Percentiles rank a stretch among this genome's conserved stretches.
phyloP scores from a whole-genome alignment of 1,140 invertebrate species.

The Heliconius himera region DNA sequence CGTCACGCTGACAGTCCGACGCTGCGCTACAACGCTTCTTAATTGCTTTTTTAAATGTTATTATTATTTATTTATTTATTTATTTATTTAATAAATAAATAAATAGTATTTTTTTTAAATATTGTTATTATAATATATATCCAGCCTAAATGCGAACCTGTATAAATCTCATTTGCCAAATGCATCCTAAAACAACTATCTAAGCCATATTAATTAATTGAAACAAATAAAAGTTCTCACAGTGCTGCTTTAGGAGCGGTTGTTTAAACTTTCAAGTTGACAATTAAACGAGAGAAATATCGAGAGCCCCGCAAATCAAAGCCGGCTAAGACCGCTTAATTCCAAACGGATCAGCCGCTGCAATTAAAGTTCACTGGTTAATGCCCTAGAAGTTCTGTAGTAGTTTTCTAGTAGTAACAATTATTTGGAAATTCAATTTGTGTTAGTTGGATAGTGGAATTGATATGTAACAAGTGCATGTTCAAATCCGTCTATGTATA shows the following conservation, averaged over 20 bases:
- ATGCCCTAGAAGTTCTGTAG: background rate
- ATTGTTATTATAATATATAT: too few relatives aligned
- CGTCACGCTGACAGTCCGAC: too few relatives aligned
- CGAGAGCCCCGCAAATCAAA: conserved; percentile 8
- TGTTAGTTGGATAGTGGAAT: background rate
- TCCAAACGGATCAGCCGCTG: conserved; percentile 9
- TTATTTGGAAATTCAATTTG: background rate
- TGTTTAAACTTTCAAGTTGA: conserved; percentile 5
- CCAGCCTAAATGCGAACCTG: too few relatives aligned
- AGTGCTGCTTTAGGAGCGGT: background rate
- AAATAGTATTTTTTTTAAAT: too few relatives aligned
- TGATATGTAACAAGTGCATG: background rate
- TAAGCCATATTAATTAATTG: too few relatives aligned
- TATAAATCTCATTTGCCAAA: too few relatives aligned
- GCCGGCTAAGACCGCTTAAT: conserved; percentile 13
- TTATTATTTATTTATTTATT: too few relatives aligned
- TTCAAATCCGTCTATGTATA: background rate
- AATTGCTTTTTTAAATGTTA: too few relatives aligned
- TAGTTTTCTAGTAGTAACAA: conserved; percentile 6
- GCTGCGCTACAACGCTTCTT: too few relatives aligned
- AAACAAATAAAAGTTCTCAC: background rate
- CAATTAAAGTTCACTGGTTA: conserved; percentile 17
- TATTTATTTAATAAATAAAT: too few relatives aligned
- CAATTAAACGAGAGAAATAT: conserved; percentile 9
- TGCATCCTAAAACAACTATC: too few relatives aligned